phyloP scores from a whole-genome alignment of 2,888 invertebrate species.

The Hanleya hanleyi region DNA sequence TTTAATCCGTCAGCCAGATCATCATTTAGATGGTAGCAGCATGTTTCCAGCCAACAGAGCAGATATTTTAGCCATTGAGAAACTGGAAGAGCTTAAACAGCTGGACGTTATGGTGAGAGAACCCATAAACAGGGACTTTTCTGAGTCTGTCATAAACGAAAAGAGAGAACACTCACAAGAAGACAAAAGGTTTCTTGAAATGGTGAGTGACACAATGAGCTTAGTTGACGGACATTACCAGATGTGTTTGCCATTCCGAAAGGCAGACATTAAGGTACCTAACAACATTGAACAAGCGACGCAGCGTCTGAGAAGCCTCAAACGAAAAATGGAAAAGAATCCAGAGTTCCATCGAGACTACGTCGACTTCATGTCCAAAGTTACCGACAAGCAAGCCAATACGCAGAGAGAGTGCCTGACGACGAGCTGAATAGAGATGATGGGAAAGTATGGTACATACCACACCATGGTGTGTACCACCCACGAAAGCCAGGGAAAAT shows the following conservation, averaged over 20 bases:
- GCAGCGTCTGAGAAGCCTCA: slow-evolving; percentile 9
- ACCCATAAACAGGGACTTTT: slow-evolving; percentile 31
- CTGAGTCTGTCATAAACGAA: slow-evolving; percentile 24
- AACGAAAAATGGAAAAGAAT: slow-evolving; percentile 5
- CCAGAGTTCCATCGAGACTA: slow-evolving; percentile 1
- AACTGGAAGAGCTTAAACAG: slow-evolving; percentile 12
- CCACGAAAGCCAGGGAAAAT: slow-evolving; percentile 10
- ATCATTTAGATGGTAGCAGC: no score
- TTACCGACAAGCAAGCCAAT: slow-evolving; percentile 1
- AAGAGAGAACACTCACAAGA: slow-evolving; percentile 23
- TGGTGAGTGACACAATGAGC: slow-evolving; percentile 12
- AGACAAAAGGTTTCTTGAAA: slow-evolving; percentile 23
- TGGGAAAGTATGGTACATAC: slow-evolving; percentile 12
- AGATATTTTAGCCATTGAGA: background rate
- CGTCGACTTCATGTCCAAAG: slow-evolving; percentile 6
- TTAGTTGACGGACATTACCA: slow-evolving; percentile 23
- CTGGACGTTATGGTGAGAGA: background rate
- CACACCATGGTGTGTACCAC: slow-evolving; percentile 8
- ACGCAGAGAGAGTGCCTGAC: slow-evolving; percentile 1
- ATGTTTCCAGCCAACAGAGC: no score
- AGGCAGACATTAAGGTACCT: slow-evolving; percentile 9
- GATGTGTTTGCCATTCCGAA: slow-evolving; percentile 22
- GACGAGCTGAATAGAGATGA: background rate
- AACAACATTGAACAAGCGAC: slow-evolving; percentile 9
- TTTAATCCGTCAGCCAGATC: background rate